Evolutionary conservation across 2,888 invertebrate genomes (phyloP).

Genomic region (Andrena bicolor): DNA sequence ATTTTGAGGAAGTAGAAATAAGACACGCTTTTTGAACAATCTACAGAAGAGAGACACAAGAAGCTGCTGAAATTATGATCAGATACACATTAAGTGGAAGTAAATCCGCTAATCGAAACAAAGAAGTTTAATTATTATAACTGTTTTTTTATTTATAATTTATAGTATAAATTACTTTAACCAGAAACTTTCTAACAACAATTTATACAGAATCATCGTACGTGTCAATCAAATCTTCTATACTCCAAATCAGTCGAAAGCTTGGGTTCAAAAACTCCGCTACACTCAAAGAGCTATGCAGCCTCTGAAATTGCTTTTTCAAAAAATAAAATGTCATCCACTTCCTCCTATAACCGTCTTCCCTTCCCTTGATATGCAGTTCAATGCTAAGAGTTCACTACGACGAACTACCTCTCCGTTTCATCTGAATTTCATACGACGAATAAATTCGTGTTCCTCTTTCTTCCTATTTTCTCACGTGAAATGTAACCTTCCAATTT

Average conservation of each 20-base stretch:
- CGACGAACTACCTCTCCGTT: background rate
- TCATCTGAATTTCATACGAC: background rate
- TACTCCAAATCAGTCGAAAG: conserved; percentile 27
- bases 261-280: conserved; percentile 31
- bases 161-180: too few relatives aligned
- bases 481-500: background rate
- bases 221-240: conserved; percentile 22
- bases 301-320: conserved; percentile 1
- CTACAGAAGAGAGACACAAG: too few relatives aligned
- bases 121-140: too few relatives aligned
- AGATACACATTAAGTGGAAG: too few relatives aligned
- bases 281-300: conserved; percentile 17
- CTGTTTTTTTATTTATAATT: too few relatives aligned
- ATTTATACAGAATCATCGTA: too few relatives aligned
- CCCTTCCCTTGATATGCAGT: background rate
- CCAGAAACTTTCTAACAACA: background rate
- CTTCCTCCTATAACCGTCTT: background rate
- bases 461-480: background rate
- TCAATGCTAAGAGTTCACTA: background rate
- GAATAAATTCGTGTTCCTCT: background rate
- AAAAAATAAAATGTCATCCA: background rate
- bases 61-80: too few relatives aligned
- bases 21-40: too few relatives aligned
- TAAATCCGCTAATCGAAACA: too few relatives aligned
- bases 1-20: too few relatives aligned